These are phyloP conservation scores for Lithobates pipiens DNA, from an alignment of 2,797 vertebrate species.

Conservation along the genomic window DNA sequence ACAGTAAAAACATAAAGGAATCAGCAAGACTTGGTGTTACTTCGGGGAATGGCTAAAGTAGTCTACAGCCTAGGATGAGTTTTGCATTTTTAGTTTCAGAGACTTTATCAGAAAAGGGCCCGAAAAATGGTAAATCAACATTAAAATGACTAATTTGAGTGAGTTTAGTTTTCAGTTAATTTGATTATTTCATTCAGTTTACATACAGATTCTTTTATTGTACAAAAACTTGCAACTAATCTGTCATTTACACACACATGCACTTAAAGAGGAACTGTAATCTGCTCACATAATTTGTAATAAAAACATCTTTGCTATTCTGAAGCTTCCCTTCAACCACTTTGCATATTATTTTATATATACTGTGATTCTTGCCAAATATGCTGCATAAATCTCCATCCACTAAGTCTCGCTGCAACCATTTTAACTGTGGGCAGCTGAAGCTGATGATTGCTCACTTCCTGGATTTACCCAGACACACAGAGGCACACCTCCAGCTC, in stretches of 20 bases:
- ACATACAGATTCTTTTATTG: slow-evolving; percentile 2
- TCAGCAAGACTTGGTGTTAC: not conserved
- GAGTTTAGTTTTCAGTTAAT: not conserved
- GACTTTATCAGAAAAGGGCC: not conserved
- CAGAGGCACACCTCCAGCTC: no score
- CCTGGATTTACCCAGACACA: no score
- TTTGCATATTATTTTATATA: no score
- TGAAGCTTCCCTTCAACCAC: no score
- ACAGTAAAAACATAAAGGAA: not conserved
- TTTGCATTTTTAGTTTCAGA: not conserved
- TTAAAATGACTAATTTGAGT: not conserved
- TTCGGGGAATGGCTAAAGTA: not conserved
- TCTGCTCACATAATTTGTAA: no score
- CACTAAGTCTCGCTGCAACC: no score
- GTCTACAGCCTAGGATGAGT: no score
- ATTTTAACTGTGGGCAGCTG: no score
- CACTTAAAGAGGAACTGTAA: not conserved
- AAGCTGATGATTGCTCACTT: no score
- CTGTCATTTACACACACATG: slow-evolving; percentile 11
- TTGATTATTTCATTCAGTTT: not conserved
- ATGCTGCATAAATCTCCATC: no score
- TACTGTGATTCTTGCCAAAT: no score
- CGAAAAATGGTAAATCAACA: not conserved
- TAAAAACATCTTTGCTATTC: no score
- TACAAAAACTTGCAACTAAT: not conserved